These are phyloP conservation scores for Chiroxiphia lanceolata DNA, from an alignment of 2,797 vertebrate genomes.

Conservation along the genomic window DNA sequence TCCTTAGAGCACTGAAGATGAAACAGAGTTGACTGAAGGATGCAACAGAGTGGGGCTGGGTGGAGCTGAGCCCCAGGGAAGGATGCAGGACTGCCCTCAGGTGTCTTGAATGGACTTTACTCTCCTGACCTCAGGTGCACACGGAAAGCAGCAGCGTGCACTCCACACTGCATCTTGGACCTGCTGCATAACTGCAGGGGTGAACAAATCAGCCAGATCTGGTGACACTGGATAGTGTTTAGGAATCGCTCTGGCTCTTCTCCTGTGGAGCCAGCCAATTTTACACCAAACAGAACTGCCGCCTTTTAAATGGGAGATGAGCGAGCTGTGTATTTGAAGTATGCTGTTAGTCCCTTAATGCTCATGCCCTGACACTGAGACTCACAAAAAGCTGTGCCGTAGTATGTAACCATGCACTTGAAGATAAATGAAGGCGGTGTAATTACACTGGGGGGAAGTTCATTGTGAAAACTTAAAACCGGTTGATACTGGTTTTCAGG, in stretches of 20 bases:
- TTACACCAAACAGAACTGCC: not conserved
- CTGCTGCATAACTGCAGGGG: not conserved
- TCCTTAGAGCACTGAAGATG: not conserved
- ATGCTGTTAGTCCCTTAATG: not conserved
- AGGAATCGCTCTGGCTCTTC: not conserved
- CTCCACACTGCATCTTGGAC: not conserved
- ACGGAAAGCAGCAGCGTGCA: rapidly evolving
- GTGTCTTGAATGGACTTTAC: not conserved
- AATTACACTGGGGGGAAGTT: not conserved
- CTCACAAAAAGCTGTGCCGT: not conserved
- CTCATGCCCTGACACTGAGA: not conserved
- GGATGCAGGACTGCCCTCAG: not conserved
- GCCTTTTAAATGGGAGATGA: not conserved
- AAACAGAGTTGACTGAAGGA: not conserved
- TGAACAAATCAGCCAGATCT: not conserved
- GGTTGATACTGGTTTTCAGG: not conserved
- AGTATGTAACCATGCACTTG: not conserved
- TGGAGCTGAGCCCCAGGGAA: not conserved
- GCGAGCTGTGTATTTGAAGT: not conserved
- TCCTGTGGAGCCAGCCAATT: not conserved
- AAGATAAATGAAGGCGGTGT: not conserved
- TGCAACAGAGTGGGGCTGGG: rapidly evolving
- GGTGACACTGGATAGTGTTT: not conserved
- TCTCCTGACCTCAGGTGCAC: rapidly evolving
- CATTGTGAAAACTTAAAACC: not conserved